Base-by-base conservation (phyloP, 2,888 invertebrate genomes). In the Heliconius aoede region DNA sequence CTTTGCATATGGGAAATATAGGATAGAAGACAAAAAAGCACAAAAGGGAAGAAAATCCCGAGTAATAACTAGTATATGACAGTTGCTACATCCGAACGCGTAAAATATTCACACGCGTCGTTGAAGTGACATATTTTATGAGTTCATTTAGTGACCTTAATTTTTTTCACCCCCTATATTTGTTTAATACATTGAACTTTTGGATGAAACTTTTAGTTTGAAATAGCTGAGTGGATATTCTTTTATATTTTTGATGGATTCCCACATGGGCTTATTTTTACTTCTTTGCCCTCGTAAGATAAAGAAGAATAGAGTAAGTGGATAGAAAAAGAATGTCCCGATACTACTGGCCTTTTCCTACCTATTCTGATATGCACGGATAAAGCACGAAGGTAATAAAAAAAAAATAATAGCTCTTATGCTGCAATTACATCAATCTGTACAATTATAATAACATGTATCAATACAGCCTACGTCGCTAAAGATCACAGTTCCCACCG, bases 81-180 rank as follows among this genome's bases (percentile, higher is more conserved):
- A 62, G 30, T 28, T 64, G 64, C 32, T n/a, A 32, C 64, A 65
- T 65, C 64, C n/a, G 36, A 36, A 24, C 28, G 7, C 26, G 36
- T 72, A 60, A 72, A 72, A 72, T 60, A 72, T 72, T 72, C 60
- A 72, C 24, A 21, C 24, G 32, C 36, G 72, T 60, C 72, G 60
- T 60, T 72, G 60, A 72, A 60, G 32, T 61, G 72, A 24, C 61
- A 72, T 72, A 60, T 72, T 72, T 72, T 36, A 72, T 72, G 60
- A 72, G 72, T n/a, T 72, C 72, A 26, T 40, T 72, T 61, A 61
- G 72, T 61, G 72, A 36, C 21, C 40, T 40, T 72, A 61, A 60
- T 60, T 40, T 60, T 26, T 72, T 18, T 28, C 21, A 28, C 21
- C 11, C 15, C 21, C 7, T 30, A 69, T 69, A 69, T 32, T 69